Conservation (phyloP, 2,888 invertebrate genomes). For the Caenorhabditis sp. region DNA sequence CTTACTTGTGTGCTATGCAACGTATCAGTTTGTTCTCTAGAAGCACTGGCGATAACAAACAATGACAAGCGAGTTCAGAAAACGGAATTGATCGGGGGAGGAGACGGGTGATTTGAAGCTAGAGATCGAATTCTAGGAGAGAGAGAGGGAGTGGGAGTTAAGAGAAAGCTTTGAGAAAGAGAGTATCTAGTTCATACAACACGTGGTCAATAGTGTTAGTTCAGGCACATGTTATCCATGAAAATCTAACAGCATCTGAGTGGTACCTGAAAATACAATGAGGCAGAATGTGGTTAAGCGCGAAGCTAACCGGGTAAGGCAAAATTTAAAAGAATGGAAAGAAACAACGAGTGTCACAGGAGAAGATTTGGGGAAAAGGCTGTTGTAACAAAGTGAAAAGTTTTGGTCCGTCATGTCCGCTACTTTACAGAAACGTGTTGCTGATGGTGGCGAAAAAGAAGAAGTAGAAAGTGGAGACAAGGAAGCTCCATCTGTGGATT, state of each 20-base stretch:
- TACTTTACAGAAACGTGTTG: constrained; percentile 39
- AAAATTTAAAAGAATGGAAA: constrained; percentile 20
- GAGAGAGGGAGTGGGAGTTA: constrained; percentile 18
- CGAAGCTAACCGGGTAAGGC: constrained; percentile 43
- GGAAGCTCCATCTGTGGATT: constrained; percentile 47
- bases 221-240: constrained; percentile 32
- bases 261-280: constrained; percentile 28
- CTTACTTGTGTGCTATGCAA: too few relatives aligned
- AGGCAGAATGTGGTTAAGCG: neutral
- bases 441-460: constrained; percentile 48
- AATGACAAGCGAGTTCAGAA: constrained; percentile 2
- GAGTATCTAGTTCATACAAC: constrained; percentile 55
- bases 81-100: constrained; percentile 14
- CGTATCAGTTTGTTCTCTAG: too few relatives aligned
- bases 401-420: constrained; percentile 18
- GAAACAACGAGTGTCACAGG: constrained; percentile 34
- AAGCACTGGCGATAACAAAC: too few relatives aligned
- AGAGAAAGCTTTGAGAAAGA: constrained; percentile 50
- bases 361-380: neutral
- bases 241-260: constrained; percentile 16
- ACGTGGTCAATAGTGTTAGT: constrained; percentile 32
- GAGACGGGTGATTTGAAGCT: constrained; percentile 21
- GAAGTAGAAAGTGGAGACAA: constrained; percentile 43
- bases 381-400: neutral
- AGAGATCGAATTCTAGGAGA: constrained; percentile 48